phyloP scores from a whole-genome alignment of 2,797 vertebrate species.

The Pantherophis vulpinus region DNA sequence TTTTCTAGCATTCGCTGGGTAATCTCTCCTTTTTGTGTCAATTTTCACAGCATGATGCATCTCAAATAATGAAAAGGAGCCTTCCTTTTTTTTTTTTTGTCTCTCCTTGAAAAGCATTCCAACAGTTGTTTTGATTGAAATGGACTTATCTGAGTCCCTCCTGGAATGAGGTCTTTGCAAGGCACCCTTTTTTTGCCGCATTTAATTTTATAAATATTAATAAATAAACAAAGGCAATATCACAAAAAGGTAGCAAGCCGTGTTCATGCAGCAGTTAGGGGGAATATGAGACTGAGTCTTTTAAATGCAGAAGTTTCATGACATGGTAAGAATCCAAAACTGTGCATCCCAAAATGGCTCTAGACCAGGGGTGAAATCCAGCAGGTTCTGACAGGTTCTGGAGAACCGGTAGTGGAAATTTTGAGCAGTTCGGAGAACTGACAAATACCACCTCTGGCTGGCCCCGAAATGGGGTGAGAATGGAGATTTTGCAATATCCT shows the following conservation, averaged over 20 bases:
- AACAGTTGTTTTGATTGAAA: constrained; percentile 34
- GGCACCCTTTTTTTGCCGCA: background rate
- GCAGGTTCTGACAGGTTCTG: no score
- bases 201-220: background rate
- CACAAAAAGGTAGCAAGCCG: background rate
- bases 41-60: constrained; percentile 4
- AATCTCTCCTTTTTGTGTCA: background rate
- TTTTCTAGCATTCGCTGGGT: background rate
- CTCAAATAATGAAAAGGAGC: fast-evolving
- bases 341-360: background rate
- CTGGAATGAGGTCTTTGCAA: constrained; percentile 22
- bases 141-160: constrained; percentile 24
- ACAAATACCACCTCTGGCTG: no score
- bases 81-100: constrained; percentile 17
- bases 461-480: no score
- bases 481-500: no score
- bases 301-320: background rate
- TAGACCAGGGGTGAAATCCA: background rate
- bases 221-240: background rate
- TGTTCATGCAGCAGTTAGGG: background rate
- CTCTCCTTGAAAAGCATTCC: constrained; percentile 26
- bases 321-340: background rate
- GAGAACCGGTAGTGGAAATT: no score
- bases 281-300: background rate
- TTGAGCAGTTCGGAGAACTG: no score